These are phyloP conservation scores for Thryonomys swinderianus DNA, from an alignment of 2,113 vertebrate species.

Conservation along the genomic window DNA sequence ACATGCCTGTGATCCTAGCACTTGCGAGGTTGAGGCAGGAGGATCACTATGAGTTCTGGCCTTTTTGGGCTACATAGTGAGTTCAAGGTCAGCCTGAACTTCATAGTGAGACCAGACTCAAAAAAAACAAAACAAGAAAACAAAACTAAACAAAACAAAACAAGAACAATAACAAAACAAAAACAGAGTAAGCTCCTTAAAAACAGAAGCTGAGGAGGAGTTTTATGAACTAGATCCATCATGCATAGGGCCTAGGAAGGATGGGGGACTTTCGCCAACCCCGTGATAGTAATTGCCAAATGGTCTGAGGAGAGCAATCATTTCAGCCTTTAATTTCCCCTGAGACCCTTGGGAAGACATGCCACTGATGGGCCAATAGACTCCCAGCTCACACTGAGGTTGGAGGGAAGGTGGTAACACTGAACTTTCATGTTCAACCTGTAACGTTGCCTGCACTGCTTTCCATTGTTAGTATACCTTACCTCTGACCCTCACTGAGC, in stretches of 20 bases:
- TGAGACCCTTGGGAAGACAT: background rate
- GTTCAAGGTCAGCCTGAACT: too few relatives aligned
- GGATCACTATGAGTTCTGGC: too few relatives aligned
- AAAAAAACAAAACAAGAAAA: too few relatives aligned
- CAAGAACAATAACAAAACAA: too few relatives aligned
- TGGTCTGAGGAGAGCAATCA: background rate
- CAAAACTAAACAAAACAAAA: too few relatives aligned
- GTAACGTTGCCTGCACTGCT: background rate
- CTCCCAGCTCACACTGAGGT: background rate
- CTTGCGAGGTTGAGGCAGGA: too few relatives aligned
- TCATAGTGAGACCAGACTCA: too few relatives aligned
- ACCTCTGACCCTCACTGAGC: background rate
- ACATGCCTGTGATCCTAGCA: too few relatives aligned
- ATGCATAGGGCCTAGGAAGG: background rate
- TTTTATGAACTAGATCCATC: background rate
- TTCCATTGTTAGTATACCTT: background rate
- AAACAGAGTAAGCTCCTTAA: background rate
- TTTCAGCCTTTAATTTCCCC: background rate
- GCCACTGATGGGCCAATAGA: background rate
- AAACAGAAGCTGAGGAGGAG: background rate
- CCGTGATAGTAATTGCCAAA: background rate
- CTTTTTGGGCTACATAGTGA: too few relatives aligned
- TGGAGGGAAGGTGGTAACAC: background rate
- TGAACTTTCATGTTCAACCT: background rate
- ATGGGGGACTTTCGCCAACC: background rate